Percentiles rank a stretch among this genome's conserved stretches.
phyloP scores from a whole-genome alignment of 2,888 invertebrate genomes.

The Ornithoptera priamus region DNA sequence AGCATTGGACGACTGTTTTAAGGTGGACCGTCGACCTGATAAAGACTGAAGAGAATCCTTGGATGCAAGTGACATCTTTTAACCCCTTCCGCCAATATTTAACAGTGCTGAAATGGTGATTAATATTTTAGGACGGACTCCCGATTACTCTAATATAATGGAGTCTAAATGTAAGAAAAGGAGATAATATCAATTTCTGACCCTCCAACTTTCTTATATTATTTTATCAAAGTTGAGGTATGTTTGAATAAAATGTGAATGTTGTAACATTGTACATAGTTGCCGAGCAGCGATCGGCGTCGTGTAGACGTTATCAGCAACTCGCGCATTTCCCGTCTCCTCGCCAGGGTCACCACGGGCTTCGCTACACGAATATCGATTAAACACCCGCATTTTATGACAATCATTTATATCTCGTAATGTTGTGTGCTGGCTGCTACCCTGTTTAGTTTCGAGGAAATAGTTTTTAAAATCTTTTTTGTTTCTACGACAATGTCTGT shows the following conservation, averaged over 20 bases:
- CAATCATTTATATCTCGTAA: neutral
- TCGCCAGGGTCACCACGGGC: constrained; percentile 23
- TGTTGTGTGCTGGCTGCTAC: neutral
- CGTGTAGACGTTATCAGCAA: constrained; percentile 21
- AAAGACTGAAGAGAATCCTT: too few species aligned
- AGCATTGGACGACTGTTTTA: too few species aligned
- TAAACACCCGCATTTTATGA: constrained; percentile 21
- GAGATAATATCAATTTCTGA: too few species aligned
- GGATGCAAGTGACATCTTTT: too few species aligned
- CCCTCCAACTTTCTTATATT: too few species aligned
- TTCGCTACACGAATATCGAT: constrained; percentile 3
- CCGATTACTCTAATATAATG: too few species aligned
- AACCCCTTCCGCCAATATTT: too few species aligned
- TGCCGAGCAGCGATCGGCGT: constrained; percentile 6
- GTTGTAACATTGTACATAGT: constrained; percentile 5
- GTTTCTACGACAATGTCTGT: neutral
- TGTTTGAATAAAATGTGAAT: constrained; percentile 3
- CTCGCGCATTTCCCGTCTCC: constrained; percentile 20
- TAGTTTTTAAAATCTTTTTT: neutral
- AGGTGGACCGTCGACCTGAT: too few species aligned
- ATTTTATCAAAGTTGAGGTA: neutral
- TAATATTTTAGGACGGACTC: too few species aligned
- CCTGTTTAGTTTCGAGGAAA: too few species aligned
- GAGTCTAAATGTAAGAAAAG: too few species aligned
- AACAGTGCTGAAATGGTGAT: too few species aligned